These are phyloP conservation scores for Temnopleurus reevesii DNA, from an alignment of 53 echinoderm and acorn worm species.

Conservation along the genomic window DNA sequence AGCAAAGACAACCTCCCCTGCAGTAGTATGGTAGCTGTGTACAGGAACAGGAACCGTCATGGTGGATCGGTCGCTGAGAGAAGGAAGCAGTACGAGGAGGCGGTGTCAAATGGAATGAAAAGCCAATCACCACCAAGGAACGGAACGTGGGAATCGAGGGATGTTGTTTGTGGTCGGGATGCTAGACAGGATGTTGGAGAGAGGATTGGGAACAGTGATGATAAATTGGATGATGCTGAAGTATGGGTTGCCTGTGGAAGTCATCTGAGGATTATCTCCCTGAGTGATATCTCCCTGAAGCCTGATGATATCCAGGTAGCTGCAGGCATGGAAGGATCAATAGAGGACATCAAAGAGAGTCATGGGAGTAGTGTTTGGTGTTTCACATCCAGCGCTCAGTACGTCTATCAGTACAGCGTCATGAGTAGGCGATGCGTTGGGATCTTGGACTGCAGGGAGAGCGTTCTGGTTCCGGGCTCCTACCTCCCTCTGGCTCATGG, in stretches of 20 bases:
- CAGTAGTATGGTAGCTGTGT: conserved; percentile 5
- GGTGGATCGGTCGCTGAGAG: conserved; percentile 14
- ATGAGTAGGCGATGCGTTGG: conserved; percentile 45
- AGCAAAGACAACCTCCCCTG: conserved; percentile 10
- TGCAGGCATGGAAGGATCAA: background rate
- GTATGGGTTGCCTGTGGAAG: conserved; percentile 59
- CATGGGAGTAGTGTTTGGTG: conserved; percentile 69
- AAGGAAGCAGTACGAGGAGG: conserved; percentile 36
- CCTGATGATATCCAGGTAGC: conserved; percentile 50
- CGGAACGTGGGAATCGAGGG: background rate
- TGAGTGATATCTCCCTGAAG: conserved; percentile 39
- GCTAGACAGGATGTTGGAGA: background rate
- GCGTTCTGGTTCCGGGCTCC: background rate
- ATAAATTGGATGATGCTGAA: conserved; percentile 2
- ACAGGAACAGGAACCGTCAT: background rate
- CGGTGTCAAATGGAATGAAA: background rate
- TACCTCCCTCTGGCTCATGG: conserved; percentile 1
- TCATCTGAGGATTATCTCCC: background rate
- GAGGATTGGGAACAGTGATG: conserved; percentile 2
- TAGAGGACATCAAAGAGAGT: conserved; percentile 53
- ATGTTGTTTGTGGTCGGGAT: background rate
- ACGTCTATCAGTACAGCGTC: conserved; percentile 68
- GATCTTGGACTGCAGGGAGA: conserved; percentile 56
- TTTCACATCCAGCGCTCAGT: conserved; percentile 56
- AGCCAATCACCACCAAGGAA: background rate